phyloP scores from a whole-genome alignment of 2,888 invertebrate species.

The Yponomeuta malinellus region DNA sequence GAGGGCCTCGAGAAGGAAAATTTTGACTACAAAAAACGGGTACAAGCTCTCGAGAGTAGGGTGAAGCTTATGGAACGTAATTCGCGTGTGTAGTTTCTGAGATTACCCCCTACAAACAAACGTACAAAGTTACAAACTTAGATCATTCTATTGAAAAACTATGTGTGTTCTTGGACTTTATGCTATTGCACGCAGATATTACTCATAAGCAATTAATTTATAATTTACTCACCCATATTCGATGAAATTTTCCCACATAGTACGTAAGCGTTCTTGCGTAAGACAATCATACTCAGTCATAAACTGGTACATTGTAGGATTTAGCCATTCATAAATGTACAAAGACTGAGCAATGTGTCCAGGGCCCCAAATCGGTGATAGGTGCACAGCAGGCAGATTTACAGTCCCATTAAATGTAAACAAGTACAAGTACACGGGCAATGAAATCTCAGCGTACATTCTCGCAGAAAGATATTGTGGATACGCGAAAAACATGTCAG shows the following conservation, averaged over 20 bases:
- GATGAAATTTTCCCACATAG: slow-evolving; percentile 15
- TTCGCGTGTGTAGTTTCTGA: no score
- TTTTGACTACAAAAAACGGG: no score
- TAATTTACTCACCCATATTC: slow-evolving; percentile 13
- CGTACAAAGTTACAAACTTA: no score
- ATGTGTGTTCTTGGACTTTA: no score
- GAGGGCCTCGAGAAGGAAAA: no score
- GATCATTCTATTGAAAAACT: no score
- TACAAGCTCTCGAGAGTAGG: no score
- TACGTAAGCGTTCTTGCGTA: slow-evolving; percentile 7
- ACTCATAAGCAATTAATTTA: no score
- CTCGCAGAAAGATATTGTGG: slow-evolving; percentile 6
- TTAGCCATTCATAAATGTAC: slow-evolving; percentile 4
- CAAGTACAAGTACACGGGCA: slow-evolving; percentile 11
- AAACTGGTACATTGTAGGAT: background rate
- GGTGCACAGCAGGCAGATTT: background rate
- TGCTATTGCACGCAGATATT: no score
- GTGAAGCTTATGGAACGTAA: no score
- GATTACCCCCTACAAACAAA: no score
- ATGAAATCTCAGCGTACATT: slow-evolving; percentile 1
- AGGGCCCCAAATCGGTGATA: background rate
- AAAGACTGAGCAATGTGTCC: background rate
- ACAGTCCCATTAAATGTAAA: slow-evolving; percentile 9
- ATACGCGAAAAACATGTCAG: background rate
- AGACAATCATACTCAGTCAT: slow-evolving; percentile 10